phyloP scores from a whole-genome alignment of 2,888 invertebrate species.

The Allolobophora icterica region DNA sequence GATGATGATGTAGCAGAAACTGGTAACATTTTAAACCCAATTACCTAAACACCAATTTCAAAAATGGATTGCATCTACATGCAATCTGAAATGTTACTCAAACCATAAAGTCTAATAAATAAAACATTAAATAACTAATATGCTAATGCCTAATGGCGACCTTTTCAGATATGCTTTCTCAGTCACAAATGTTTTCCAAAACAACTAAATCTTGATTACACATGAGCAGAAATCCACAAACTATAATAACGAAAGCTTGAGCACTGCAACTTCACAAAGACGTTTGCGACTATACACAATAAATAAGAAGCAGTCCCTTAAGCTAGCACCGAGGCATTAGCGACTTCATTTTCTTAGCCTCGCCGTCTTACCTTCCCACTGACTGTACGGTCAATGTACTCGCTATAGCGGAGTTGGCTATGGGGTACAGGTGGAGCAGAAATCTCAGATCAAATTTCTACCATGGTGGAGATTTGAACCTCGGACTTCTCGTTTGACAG shows the following conservation, averaged over 20 bases:
- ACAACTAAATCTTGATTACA: background rate
- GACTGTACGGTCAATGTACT: too few species aligned
- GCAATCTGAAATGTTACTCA: background rate
- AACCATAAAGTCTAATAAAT: background rate
- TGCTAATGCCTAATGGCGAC: background rate
- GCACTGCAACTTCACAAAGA: background rate
- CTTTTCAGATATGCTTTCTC: background rate
- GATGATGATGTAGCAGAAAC: background rate
- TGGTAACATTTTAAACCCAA: background rate
- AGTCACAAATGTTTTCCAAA: background rate
- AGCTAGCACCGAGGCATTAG: too few species aligned
- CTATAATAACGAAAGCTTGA: background rate
- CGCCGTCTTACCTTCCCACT: too few species aligned
- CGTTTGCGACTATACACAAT: background rate
- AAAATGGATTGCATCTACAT: background rate
- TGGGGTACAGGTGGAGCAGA: too few species aligned
- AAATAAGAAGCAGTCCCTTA: too few species aligned
- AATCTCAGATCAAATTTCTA: too few species aligned
- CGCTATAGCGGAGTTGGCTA: too few species aligned
- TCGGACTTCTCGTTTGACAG: too few species aligned
- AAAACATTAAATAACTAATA: background rate
- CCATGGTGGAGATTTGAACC: too few species aligned
- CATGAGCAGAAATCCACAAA: conserved; percentile 1
- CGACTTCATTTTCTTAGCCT: too few species aligned
- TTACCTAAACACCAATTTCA: background rate